Conservation (phyloP, 2,888 invertebrate genomes). For the Cartodere bifasciata region DNA sequence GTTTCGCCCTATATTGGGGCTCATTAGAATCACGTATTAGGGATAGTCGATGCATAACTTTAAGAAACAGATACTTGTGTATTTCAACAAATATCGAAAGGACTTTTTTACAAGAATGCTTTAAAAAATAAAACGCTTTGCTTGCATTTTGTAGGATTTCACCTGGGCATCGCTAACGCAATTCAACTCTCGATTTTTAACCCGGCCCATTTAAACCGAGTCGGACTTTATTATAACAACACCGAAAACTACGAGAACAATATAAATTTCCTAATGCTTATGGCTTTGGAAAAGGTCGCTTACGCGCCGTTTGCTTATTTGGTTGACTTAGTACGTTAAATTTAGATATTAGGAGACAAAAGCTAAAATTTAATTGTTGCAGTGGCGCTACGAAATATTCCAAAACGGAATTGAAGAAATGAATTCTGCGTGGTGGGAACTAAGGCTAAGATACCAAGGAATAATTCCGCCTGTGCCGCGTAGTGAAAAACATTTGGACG, state of each 20-base stretch:
- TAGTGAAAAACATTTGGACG: constrained; percentile 66
- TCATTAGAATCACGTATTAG: too few species aligned
- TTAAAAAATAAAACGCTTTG: too few species aligned
- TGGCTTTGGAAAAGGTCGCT: constrained; percentile 66
- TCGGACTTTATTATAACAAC: constrained; percentile 56
- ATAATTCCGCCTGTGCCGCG: constrained; percentile 57
- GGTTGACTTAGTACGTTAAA: constrained; percentile 53
- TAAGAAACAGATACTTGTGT: too few species aligned
- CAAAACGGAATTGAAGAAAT: constrained; percentile 57
- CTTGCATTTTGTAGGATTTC: constrained; percentile 64
- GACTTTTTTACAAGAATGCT: too few species aligned
- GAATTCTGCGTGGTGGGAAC: constrained; percentile 67
- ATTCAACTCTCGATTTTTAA: constrained; percentile 66
- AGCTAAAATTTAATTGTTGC: constrained; percentile 11
- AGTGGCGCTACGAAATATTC: constrained; percentile 76
- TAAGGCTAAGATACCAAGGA: constrained; percentile 59
- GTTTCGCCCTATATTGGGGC: too few species aligned
- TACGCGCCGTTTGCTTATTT: constrained; percentile 70
- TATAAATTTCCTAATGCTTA: constrained; percentile 65
- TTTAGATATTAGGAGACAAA: background rate
- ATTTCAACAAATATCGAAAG: too few species aligned
- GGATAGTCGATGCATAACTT: too few species aligned
- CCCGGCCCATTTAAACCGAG: constrained; percentile 58
- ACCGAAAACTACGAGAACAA: constrained; percentile 55
- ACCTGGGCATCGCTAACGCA: constrained; percentile 75